These are phyloP conservation scores for Microplitis mediator DNA, from an alignment of 1,140 invertebrate species.

Conservation along the genomic window DNA sequence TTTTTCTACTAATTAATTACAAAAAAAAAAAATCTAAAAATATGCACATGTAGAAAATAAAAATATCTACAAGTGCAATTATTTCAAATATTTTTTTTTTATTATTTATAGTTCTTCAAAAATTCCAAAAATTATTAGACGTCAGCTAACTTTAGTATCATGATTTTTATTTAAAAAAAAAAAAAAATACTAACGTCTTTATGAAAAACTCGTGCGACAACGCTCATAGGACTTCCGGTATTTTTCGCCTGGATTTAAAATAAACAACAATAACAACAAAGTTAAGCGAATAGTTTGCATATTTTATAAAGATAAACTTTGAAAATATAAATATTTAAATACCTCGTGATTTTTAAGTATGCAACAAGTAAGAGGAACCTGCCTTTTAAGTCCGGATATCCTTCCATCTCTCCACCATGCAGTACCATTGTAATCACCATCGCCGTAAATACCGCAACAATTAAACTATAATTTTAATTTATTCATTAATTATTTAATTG, in stretches of 20 bases:
- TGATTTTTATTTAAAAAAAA: neutral
- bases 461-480: slow-evolving; percentile 56
- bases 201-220: slow-evolving; percentile 54
- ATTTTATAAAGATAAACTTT: neutral
- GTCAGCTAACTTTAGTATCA: too few species aligned
- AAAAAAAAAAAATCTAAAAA: too few species aligned
- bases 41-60: too few species aligned
- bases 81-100: too few species aligned
- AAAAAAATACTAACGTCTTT: slow-evolving; percentile 50
- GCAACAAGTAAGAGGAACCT: slow-evolving; percentile 61
- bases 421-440: slow-evolving; percentile 62
- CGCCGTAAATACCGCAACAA: slow-evolving; percentile 65
- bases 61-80: too few species aligned
- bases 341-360: slow-evolving; percentile 58
- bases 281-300: neutral
- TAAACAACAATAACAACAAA: slow-evolving; percentile 8
- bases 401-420: slow-evolving; percentile 57
- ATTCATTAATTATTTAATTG: neutral
- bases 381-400: slow-evolving; percentile 46
- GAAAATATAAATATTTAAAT: neutral
- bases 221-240: slow-evolving; percentile 59
- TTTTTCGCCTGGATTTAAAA: slow-evolving; percentile 55
- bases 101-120: too few species aligned
- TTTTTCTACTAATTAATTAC: too few species aligned
- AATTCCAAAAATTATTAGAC: too few species aligned